Conservation (phyloP, 1,140 invertebrate species). For the Micrasema longulum region DNA sequence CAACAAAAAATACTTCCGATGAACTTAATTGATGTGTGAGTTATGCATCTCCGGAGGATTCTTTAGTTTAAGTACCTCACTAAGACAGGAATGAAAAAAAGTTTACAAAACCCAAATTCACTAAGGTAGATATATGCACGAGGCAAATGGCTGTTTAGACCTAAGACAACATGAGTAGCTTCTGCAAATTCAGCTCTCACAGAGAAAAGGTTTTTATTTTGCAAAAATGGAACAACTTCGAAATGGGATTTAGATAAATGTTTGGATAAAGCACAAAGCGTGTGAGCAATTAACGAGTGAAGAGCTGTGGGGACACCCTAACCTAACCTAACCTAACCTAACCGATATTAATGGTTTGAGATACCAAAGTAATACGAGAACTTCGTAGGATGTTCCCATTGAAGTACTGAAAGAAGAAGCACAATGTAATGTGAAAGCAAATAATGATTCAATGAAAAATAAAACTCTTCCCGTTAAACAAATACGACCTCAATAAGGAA, state of each 20-base stretch:
- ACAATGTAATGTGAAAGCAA: conserved; percentile 31
- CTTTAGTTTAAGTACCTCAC: too few relatives aligned
- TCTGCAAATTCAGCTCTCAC: not conserved
- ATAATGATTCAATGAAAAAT: conserved; percentile 36
- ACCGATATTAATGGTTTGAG: conserved; percentile 52
- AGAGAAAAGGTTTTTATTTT: conserved; percentile 34
- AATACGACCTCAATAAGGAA: conserved; percentile 2
- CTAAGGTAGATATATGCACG: too few relatives aligned
- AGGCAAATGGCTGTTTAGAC: too few relatives aligned
- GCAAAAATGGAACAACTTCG: conserved; percentile 49
- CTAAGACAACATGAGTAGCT: not conserved
- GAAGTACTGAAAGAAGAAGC: conserved; percentile 1
- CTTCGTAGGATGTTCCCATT: conserved; percentile 23
- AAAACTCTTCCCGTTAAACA: conserved; percentile 20
- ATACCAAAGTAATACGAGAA: conserved; percentile 34
- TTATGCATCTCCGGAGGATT: too few relatives aligned
- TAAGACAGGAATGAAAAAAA: too few relatives aligned
- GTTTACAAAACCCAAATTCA: too few relatives aligned
- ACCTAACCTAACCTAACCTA: too few relatives aligned
- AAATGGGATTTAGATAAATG: conserved; percentile 56
- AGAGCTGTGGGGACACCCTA: conserved; percentile 47
- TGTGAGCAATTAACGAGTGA: conserved; percentile 54
- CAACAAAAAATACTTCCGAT: too few relatives aligned
- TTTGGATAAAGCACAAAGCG: conserved; percentile 54
- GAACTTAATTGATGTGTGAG: too few relatives aligned